A percentile compares a stretch with the other conserved stretches of the same genome.
Conservation (phyloP, 1,140 invertebrate genomes). For the Conus ventricosus region DNA sequence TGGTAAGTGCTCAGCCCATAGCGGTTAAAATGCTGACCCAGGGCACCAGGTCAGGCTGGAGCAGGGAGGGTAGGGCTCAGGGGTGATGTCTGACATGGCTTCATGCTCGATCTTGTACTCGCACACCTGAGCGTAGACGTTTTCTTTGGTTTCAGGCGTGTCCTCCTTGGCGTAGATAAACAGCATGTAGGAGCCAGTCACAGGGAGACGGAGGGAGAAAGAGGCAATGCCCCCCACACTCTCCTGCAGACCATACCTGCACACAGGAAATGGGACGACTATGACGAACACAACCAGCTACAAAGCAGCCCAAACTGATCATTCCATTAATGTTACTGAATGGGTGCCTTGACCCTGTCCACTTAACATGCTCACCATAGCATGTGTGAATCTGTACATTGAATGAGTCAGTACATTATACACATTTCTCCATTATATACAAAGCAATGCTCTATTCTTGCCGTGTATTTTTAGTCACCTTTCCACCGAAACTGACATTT, state of each 20-base stretch:
- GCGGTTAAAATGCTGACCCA: constrained; percentile 66
- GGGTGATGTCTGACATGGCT: constrained; percentile 45
- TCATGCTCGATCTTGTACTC: constrained; percentile 74
- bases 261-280: neutral
- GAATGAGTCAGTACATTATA: too few species aligned
- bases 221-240: constrained; percentile 68
- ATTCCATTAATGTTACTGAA: too few species aligned
- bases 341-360: too few species aligned
- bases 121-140: constrained; percentile 74
- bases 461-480: too few species aligned
- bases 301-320: too few species aligned
- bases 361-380: too few species aligned
- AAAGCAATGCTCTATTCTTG: too few species aligned
- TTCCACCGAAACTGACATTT: too few species aligned
- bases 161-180: constrained; percentile 74
- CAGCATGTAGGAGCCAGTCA: constrained; percentile 71
- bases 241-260: constrained; percentile 72
- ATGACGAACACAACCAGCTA: too few species aligned
- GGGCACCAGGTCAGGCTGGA: constrained; percentile 73
- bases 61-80: constrained; percentile 72
- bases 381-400: too few species aligned
- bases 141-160: constrained; percentile 70
- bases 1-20: constrained; percentile 71
- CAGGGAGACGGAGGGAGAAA: constrained; percentile 73
- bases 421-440: too few species aligned